Evolutionary conservation across 2,797 vertebrate genomes (phyloP), one percentile per base, ranked within the genome.

Genomic region (Cynopterus sphinx): DNA sequence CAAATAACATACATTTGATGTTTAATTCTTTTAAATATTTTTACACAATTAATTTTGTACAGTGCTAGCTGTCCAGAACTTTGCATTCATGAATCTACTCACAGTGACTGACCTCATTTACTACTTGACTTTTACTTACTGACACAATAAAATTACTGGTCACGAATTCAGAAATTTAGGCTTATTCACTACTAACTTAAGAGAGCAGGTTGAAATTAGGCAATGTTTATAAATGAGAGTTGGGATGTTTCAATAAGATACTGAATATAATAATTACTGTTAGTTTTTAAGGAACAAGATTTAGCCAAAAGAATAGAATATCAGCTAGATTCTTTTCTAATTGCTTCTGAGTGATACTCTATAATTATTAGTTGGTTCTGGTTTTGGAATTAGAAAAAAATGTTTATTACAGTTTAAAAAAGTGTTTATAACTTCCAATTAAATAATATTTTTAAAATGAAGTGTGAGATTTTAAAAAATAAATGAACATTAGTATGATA

Each of bases 361-460:
- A 51, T 67, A 79, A 85, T 83, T 84, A 91, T 68, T 83, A 87
- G 26, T 70, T 94, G 39, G 51, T 73, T 96, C 36, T 91, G 22
- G 71, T 79, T 85, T 96, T 75, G 36, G 77, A 84, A 89, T 92
- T 53, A 84, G 53, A 89, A 92, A 73, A 85, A 84, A 71, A 91
- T 41, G 31, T 79, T 95, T 51, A 57, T 81, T 91, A 95, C 9
- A 73, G 90, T 94, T 95, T 77, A 91, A 83, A 17, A 41, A 93
- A 96, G 83, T 68, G 26, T 84, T 96, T 90, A 68, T 59, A 84
- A 75, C 77, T 96, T 79, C 53, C 4, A 75, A 83, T 55, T n/a
- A 82, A 95, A 63, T 88, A 86, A 55, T 87, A 73, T 92, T 96
- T 96, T 94, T 15, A 39, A 94, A 91, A 92, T 87, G 75, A 95